Evolutionary conservation across 2,888 invertebrate species (phyloP).

Genomic region (Autographa pulchrina): DNA sequence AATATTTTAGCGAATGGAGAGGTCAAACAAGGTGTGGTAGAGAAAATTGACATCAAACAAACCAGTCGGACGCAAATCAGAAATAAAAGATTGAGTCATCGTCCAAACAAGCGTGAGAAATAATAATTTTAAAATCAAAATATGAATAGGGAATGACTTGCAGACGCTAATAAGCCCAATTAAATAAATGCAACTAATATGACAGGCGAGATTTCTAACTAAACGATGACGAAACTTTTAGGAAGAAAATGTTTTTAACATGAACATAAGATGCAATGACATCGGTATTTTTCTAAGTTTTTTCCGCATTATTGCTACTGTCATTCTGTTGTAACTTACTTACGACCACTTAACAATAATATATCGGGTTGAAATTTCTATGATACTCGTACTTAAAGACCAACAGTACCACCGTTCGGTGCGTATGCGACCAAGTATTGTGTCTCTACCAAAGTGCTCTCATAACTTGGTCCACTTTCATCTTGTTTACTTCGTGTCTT

Average conservation of each 20-base stretch:
- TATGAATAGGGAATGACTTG: conserved; percentile 25
- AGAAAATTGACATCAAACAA: conserved; percentile 22
- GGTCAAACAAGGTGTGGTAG: conserved; percentile 22
- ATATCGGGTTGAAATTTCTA: not conserved
- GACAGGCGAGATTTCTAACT: conserved; percentile 30
- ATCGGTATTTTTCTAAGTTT: not conserved
- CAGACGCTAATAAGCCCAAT: conserved; percentile 13
- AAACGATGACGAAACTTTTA: conserved; percentile 10
- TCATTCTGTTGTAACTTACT: not conserved
- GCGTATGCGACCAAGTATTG: not conserved
- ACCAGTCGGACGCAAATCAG: conserved; percentile 24
- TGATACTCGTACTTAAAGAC: not conserved
- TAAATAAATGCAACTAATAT: conserved; percentile 37
- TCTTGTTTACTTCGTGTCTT: not conserved
- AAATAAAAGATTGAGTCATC: conserved; percentile 27
- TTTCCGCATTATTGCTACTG: conserved; percentile 6
- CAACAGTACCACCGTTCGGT: not conserved
- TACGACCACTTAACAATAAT: not conserved
- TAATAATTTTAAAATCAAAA: conserved; percentile 17
- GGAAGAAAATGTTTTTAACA: conserved; percentile 6
- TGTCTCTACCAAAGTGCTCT: not conserved
- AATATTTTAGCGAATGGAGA: conserved; percentile 33
- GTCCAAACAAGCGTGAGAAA: conserved; percentile 36
- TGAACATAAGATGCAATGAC: conserved; percentile 16
- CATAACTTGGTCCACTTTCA: conserved; percentile 4